Evolutionary conservation across 2,113 vertebrate species (phyloP).

Genomic region (Cichladusa arquata): DNA sequence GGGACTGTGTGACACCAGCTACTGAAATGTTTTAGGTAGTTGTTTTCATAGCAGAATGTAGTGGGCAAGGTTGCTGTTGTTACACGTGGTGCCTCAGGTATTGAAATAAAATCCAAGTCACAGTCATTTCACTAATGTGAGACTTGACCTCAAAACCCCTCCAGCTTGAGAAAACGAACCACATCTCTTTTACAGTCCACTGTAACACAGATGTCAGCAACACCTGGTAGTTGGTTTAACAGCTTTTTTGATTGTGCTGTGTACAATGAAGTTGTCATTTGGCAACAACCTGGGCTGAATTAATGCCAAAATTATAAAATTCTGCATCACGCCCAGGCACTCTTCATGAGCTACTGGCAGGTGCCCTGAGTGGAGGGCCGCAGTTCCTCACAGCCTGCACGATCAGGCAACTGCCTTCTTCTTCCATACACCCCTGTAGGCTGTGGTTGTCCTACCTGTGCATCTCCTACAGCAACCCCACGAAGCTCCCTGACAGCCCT

Average conservation of each 20-base stretch:
- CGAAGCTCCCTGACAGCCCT: neutral
- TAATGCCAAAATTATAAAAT: neutral
- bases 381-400: neutral
- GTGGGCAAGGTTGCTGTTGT: neutral
- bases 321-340: neutral
- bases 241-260: neutral
- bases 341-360: neutral
- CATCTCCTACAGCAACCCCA: neutral
- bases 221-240: neutral
- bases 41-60: neutral
- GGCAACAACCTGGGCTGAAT: neutral
- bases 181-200: neutral
- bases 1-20: neutral
- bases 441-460: neutral
- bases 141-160: neutral
- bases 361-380: too few species aligned
- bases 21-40: neutral
- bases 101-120: neutral
- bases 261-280: neutral
- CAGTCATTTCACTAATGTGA: neutral
- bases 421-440: neutral
- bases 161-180: neutral
- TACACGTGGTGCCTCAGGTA: neutral
- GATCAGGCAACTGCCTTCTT: fast-evolving
- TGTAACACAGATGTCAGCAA: neutral